Conservation (phyloP, 2,888 invertebrate species). For the Villa cingulata region DNA sequence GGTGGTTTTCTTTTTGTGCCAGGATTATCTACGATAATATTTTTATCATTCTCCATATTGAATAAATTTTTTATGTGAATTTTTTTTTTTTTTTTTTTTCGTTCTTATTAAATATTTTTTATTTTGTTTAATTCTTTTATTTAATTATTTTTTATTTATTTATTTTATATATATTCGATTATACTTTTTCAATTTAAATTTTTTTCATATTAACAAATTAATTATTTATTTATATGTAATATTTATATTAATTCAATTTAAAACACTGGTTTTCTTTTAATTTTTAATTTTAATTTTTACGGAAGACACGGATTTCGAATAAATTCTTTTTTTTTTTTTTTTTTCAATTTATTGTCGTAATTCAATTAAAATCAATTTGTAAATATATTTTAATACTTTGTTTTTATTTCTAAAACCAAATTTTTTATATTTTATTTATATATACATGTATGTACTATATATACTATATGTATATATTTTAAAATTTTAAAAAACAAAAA, state of each 20-base stretch:
- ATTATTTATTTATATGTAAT: neutral
- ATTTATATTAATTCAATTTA: too few relatives aligned
- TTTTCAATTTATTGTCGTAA: neutral
- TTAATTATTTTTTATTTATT: neutral
- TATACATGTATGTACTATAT: too few relatives aligned
- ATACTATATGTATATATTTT: too few relatives aligned
- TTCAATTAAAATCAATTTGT: too few relatives aligned
- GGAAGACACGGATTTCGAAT: too few relatives aligned
- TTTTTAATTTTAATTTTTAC: neutral
- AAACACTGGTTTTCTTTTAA: neutral
- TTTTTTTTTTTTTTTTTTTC: slow-evolving; percentile 2
- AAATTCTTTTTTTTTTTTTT: neutral
- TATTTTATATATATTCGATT: slow-evolving; percentile 3
- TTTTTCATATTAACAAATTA: slow-evolving; percentile 1
- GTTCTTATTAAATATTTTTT: neutral
- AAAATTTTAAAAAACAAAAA: too few relatives aligned
- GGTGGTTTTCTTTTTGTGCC: slow-evolving; percentile 35
- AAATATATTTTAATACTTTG: too few relatives aligned
- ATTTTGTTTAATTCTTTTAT: neutral
- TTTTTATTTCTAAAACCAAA: too few relatives aligned
- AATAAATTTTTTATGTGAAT: neutral
- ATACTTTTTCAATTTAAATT: slow-evolving; percentile 3
- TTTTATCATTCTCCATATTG: slow-evolving; percentile 11
- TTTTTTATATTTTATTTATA: too few relatives aligned
- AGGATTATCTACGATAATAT: slow-evolving; percentile 26